Evolutionary conservation across 1,140 invertebrate genomes (phyloP).

Genomic region (Mya arenaria): DNA sequence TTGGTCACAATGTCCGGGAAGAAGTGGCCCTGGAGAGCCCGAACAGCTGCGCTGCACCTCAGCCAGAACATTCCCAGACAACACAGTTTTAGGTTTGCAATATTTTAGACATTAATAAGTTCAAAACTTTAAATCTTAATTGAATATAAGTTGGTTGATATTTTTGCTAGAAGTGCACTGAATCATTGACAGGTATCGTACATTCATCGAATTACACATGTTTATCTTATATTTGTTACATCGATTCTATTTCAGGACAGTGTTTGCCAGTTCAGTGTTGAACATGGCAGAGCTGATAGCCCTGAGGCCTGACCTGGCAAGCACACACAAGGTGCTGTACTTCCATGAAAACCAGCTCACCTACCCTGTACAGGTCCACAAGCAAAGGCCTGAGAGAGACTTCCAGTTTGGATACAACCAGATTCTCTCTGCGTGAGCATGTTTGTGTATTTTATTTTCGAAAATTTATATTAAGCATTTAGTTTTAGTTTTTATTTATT

Average conservation of each 20-base stretch:
- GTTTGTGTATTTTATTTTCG: too few relatives aligned
- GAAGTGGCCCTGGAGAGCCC: conserved; percentile 91
- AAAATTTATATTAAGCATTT: too few relatives aligned
- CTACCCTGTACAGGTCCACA: conserved; percentile 86
- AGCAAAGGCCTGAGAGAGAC: conserved; percentile 86
- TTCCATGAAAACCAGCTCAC: conserved; percentile 91
- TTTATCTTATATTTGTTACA: conserved; percentile 26
- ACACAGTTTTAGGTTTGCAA: conserved; percentile 82
- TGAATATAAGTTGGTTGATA: too few relatives aligned
- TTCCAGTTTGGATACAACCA: conserved; percentile 91
- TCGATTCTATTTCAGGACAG: conserved; percentile 77
- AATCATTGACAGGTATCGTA: too few relatives aligned
- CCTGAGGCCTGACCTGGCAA: conserved; percentile 85
- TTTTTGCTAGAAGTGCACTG: too few relatives aligned
- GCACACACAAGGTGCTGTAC: conserved; percentile 87
- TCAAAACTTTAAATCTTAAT: too few relatives aligned
- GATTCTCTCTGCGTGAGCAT: conserved; percentile 86
- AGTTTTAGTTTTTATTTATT: too few relatives aligned
- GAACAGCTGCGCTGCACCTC: conserved; percentile 86
- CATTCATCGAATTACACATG: background rate
- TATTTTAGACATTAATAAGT: too few relatives aligned
- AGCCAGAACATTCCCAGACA: conserved; percentile 84
- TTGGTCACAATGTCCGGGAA: conserved; percentile 84
- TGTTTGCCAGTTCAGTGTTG: conserved; percentile 89
- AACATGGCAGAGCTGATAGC: conserved; percentile 88